Evolutionary conservation across 2,797 vertebrate genomes (phyloP), one percentile per base, ranked within the genome.

Genomic region (Lindbergichthys nudifrons): DNA sequence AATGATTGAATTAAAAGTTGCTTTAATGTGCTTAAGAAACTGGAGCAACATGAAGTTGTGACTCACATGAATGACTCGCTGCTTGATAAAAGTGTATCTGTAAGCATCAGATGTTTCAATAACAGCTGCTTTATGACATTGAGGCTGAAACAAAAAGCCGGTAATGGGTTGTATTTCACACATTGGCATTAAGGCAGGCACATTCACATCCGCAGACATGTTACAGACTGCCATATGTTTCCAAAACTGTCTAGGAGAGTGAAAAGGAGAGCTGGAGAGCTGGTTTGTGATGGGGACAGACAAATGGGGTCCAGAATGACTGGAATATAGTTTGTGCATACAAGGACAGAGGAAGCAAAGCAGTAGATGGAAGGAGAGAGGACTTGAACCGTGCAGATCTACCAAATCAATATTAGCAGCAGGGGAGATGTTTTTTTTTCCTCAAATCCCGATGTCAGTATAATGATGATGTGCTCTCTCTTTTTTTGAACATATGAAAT

Each of bases 391-490:
- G 30, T 60, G 68, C 73, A 75, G 80, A 80, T 85, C 75, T 64
- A 71, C 72, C 72, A 70, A 81, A 88, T 87, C 88, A 67, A 81
- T 86, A 73, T 43, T 18, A 64, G 66, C 75, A 85, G 78, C 86
- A 73, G 36, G 66, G 65, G 73, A 85, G 64, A 61, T 48, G 76
- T 73, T 3, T 30, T 47, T 52, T 26, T 11, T 26, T 5, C 46
- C 47, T 66, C 58, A 46, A 65, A 30, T 46, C 43, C 23, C 3
- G 65, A 75, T 75, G 64, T 76, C 70, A 79, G 75, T 77, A 59
- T 56, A 11, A 78, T 36, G 32, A 9, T 36, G 32, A 42, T 68
- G 14, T 21, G 52, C 62, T 65, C 56, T 68, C 52, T 72, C 32
- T 53, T 59, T 66, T 68, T 36, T 76, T 52, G 15, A 70, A 67